Base-by-base conservation (phyloP, 2,113 vertebrate species). In the Eublepharis macularius region DNA sequence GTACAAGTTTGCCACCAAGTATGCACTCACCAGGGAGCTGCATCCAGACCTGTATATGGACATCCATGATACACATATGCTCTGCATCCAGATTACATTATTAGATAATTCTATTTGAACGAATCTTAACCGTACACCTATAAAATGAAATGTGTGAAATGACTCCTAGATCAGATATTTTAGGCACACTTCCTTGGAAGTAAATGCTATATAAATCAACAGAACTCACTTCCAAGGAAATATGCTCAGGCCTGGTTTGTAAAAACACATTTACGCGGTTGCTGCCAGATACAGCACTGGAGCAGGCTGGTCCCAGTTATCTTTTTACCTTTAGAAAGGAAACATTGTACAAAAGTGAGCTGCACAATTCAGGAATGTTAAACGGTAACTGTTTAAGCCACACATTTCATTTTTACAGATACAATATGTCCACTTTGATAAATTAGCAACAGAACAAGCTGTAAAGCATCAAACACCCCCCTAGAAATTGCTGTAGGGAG, bases 291-390 rank as follows among this genome's bases (percentile, higher is more conserved):
- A 39, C 21, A 29, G 29, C 34, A 19, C 75, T 36, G 47, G 69
- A 39, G 19, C 4, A 17, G 32, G 6, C n/a, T 17, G n/a, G 17
- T 14, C 13, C 13, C 19, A 9, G 36, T 39, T 39, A 36, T 7
- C 66, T 51, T 76, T n/a, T 21, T 51, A 34, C 17, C 36, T 63
- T 63, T 10, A 4, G 66, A 11, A 2, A 66, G 16, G 60, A 34
- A 80, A 47, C 29, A 70, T 39, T 24, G 43, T 76, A 0, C 60
- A 11, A 17, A 0, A 0, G 19, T 47, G 5, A 66, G 24, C 1
- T 41, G 47, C 0, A 0, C 6, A 0, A 1, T 0, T 29, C 0
- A 0, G 36, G 0, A 45, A 19, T 0, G 29, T 6, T 3, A 39
- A 43, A 45, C 1, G 0, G 45, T 0, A 0, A 34, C 0, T 1